Base-by-base conservation (phyloP, 2,888 invertebrate species). In the Celastrina argiolus region DNA sequence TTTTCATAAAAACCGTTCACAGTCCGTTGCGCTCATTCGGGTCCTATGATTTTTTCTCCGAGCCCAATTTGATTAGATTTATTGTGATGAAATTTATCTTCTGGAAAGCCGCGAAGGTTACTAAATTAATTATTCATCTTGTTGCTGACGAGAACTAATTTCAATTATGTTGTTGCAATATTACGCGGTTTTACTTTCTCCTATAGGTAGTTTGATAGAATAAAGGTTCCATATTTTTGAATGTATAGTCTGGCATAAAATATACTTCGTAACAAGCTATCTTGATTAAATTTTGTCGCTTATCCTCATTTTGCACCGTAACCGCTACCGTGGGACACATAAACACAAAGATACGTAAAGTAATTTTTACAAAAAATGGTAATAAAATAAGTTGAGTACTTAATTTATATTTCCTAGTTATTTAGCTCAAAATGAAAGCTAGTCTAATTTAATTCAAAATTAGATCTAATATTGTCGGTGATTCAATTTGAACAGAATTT, bases 51-150 rank as follows among this genome's bases (percentile, higher is more conserved):
- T 59, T 59, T 59, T 59, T 36, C 39, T 14, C 36, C 22, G 22
- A 36, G n/a, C 16, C 39, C 12, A 36, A 36, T 39, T 61, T 39
- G 61, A 61, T 61, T 61, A 39, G 39, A 61, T 22, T 61, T 61
- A 31, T 28, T 31, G 51, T 28, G 36, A 65, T 65, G 65, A 65
- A 58, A 65, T 41, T 26, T 41, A 61, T 51, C 18, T n/a, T 51
- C 12, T 31, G 58, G 63, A 36, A 64, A 65, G 42, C 63, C 42
- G 39, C 64, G 64, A 67, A 69, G 67, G 69, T 64, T 36, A 42
- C 61, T 28, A 41, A 34, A 64, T 59, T 69, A 68, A 69, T 67
- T 68, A 66, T 65, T 58, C 41, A 42, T 18, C 31, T 14, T 42
- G 58, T 66, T 36, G 18, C 59, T 16, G 31, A 16, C 14, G 34